Base-by-base conservation (phyloP, 1,140 invertebrate genomes). In the Scaptodrosophila lebanonensis region DNA sequence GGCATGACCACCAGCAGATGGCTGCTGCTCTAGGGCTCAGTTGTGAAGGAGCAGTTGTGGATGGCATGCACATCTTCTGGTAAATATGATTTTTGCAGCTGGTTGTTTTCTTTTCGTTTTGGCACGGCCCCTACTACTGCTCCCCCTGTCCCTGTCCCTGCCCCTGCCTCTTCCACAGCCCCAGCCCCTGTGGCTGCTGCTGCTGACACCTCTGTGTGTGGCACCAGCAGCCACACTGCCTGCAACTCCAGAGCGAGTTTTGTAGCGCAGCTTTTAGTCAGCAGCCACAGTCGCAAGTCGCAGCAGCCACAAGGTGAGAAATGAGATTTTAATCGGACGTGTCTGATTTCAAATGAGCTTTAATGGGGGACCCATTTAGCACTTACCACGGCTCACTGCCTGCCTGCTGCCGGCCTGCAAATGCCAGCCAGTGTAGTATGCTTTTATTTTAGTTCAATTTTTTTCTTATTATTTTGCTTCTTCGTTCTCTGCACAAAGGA, bases 301-400 rank as follows among this genome's bases (percentile, higher is more conserved):
- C 44, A 66, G 59, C 59, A 50, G 60, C 73, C 83, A 83, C 69
- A 71, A 86, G 84, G 84, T 86, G 84, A 86, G 84, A 86, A 86
- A 86, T 86, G 79, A 86, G 84, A 86, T 86, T 86, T 86, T 86
- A 85, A 86, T 86, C 84, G 84, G 84, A 86, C 84, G 84, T 86
- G 84, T 86, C 84, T 85, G 84, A 86, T 86, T 86, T 85, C 84
- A 85, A 86, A 86, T 86, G 84, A 86, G 84, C 84, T 72, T 86
- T 86, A 86, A 86, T 86, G 84, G 84, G 83, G 65, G 64, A 77
- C 61, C 84, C 84, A 83, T 83, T 83, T 83, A 83, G 70, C 75
- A 69, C 51, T 79, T 71, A 72, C 67, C 63, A 52, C 40, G 40
- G 44, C 32, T 30, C 17, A 32, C 54, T 40, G 29, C 29, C 36